phyloP scores from a whole-genome alignment of 2,888 invertebrate genomes.

The Ptychoptera contaminata region DNA sequence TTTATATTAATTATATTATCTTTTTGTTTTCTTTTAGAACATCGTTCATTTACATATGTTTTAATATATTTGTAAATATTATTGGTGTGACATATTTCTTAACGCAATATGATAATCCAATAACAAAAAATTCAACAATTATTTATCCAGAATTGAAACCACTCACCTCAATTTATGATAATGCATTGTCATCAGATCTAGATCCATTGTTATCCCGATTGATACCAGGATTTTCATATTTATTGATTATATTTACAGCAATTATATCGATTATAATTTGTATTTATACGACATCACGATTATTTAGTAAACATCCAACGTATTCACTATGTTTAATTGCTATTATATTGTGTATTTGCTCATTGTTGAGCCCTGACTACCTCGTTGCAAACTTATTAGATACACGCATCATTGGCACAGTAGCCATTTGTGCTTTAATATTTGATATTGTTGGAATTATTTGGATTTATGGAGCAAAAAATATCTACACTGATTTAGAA shows the following conservation, averaged over 20 bases:
- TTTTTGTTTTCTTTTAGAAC: slow-evolving; percentile 15
- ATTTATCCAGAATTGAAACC: slow-evolving; percentile 23
- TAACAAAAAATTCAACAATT: slow-evolving; percentile 12
- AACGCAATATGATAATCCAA: slow-evolving; percentile 25
- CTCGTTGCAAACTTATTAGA: slow-evolving; percentile 25
- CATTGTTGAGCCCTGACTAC: slow-evolving; percentile 25
- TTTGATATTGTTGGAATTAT: slow-evolving; percentile 28
- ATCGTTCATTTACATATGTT: slow-evolving; percentile 29
- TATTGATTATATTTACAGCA: slow-evolving; percentile 23
- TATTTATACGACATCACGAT: slow-evolving; percentile 26
- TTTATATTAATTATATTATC: not conserved
- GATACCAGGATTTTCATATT: slow-evolving; percentile 23
- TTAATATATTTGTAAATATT: slow-evolving; percentile 28
- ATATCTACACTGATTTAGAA: slow-evolving; percentile 30
- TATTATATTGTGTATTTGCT: slow-evolving; percentile 23
- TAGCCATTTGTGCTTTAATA: slow-evolving; percentile 25
- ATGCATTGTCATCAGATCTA: slow-evolving; percentile 17
- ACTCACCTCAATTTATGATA: slow-evolving; percentile 28
- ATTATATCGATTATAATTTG: slow-evolving; percentile 24
- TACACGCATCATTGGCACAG: slow-evolving; percentile 25
- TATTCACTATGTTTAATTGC: slow-evolving; percentile 27
- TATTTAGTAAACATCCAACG: slow-evolving; percentile 27
- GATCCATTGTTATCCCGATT: slow-evolving; percentile 16
- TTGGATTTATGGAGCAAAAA: slow-evolving; percentile 31
- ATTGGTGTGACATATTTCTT: slow-evolving; percentile 29